Conservation (phyloP, 2,113 vertebrate genomes). For the Lasiurus borealis region DNA sequence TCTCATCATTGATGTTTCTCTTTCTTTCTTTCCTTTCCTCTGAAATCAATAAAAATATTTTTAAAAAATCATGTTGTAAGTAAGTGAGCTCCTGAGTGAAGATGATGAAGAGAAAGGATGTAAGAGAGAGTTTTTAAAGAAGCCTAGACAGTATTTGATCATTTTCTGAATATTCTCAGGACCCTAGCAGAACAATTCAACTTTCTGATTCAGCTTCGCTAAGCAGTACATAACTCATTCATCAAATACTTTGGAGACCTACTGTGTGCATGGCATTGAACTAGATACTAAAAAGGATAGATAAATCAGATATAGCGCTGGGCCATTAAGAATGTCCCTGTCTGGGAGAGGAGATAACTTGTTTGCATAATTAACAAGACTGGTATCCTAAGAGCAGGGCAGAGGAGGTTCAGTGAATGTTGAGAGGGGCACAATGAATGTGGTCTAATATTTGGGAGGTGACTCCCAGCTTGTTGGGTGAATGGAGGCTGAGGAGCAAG, state of each 20-base stretch:
- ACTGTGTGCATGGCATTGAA: not conserved
- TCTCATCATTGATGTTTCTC: no score
- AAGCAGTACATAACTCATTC: not conserved
- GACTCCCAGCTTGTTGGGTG: not conserved
- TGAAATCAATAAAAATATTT: no score
- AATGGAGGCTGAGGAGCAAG: not conserved
- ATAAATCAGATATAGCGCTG: not conserved
- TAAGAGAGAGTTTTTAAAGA: not conserved
- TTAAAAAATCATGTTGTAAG: not conserved
- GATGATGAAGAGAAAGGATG: not conserved
- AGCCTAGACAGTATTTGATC: not conserved
- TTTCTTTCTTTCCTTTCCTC: no score
- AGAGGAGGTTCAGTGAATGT: not conserved
- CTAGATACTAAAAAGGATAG: not conserved
- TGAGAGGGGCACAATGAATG: not conserved
- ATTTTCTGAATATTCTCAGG: not conserved
- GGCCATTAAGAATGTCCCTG: not conserved
- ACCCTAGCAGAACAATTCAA: not conserved
- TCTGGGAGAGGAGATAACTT: not conserved
- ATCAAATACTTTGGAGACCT: not conserved
- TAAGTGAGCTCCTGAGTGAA: not conserved
- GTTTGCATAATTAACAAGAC: not conserved
- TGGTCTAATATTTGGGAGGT: not conserved
- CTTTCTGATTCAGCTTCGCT: not conserved
- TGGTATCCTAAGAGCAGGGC: not conserved